Base-by-base conservation (phyloP, 1,140 invertebrate genomes). In the Drosophila arawakana region DNA sequence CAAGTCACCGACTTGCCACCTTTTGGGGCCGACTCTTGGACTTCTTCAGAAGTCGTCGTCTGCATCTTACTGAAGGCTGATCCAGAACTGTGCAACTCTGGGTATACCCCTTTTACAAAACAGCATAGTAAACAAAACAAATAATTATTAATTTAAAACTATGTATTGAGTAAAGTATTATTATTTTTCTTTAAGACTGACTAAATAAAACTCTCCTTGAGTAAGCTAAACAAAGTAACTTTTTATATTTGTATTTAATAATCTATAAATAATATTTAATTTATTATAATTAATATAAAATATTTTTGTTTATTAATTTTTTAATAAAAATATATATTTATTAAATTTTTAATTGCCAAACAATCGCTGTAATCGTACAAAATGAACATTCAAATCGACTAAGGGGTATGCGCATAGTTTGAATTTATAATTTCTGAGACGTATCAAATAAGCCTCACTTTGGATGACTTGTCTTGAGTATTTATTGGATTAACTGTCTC, bases 21-120 rank as follows among this genome's bases (percentile, higher is more conserved):
- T 70, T 73, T 74, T 61, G 55, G 34, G 57, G 58, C 65, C 47
- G 57, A 47, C 47, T 34, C 71, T 69, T 61, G 57, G 46, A 69
- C 57, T 69, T 74, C 49, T 74, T 61, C 34, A 69, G 46, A 67
- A 59, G 57, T 43, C 55, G 65, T 41, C 55, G 49, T 44, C 62
- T 55, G 8, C 43, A 65, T 37, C 50, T 71, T 65, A 13, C 11
- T 60, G 35, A 9, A 46, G 11, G 7, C 8, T 15, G 15, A n/a
- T 10, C 10, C 2, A 15, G 30, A 37, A n/a, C 7, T 44, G 3
- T 5, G 0, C 57, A 39, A 46, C 58, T 54, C 1, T 6, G 4
- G 5, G 13, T 5, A 62, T 54, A 52, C 58, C 15, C 67, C 46
- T 7, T 11, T 6, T 9, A 30, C 18, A 11, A 13, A 6, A 7